phyloP scores from a whole-genome alignment of 2,797 vertebrate species.

The Girardinus metallicus region DNA sequence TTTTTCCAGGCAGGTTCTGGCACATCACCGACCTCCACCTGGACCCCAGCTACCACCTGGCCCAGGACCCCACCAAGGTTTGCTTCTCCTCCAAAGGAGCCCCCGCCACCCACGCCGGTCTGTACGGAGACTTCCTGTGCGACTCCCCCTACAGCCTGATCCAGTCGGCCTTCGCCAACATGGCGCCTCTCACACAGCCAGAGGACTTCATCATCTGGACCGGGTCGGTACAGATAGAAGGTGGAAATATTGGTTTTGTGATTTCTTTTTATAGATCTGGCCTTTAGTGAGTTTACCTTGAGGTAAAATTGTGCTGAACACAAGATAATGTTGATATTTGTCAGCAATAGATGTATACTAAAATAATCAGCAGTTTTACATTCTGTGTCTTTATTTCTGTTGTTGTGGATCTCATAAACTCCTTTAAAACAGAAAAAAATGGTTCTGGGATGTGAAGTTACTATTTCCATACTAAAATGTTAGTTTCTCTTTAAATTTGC shows the following conservation, averaged over 20 bases:
- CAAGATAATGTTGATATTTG: neutral
- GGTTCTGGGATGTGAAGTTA: neutral
- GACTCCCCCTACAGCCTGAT: slow-evolving; percentile 95
- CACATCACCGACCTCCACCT: slow-evolving; percentile 96
- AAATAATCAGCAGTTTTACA: slow-evolving; percentile 21
- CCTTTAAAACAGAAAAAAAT: neutral
- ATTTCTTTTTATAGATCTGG: neutral
- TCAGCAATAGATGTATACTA: neutral
- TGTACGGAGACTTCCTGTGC: slow-evolving; percentile 91
- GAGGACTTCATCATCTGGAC: slow-evolving; percentile 96
- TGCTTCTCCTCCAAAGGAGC: slow-evolving; percentile 93
- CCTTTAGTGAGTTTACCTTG: neutral
- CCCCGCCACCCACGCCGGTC: slow-evolving; percentile 85
- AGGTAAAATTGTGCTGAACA: neutral
- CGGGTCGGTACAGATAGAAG: slow-evolving; percentile 63
- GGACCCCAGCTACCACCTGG: slow-evolving; percentile 91
- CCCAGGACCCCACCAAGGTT: slow-evolving; percentile 88
- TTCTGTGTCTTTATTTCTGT: neutral
- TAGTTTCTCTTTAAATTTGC: no score
- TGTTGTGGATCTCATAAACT: neutral
- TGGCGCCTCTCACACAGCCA: slow-evolving; percentile 82
- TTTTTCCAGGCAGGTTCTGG: slow-evolving; percentile 89
- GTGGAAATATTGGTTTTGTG: neutral
- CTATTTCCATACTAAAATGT: no score
- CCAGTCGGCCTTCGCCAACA: slow-evolving; percentile 89